A percentile compares a stretch with the other conserved stretches of the same genome.
phyloP scores from a whole-genome alignment of 2,888 invertebrate species.

The Trissolcus japonicus region DNA sequence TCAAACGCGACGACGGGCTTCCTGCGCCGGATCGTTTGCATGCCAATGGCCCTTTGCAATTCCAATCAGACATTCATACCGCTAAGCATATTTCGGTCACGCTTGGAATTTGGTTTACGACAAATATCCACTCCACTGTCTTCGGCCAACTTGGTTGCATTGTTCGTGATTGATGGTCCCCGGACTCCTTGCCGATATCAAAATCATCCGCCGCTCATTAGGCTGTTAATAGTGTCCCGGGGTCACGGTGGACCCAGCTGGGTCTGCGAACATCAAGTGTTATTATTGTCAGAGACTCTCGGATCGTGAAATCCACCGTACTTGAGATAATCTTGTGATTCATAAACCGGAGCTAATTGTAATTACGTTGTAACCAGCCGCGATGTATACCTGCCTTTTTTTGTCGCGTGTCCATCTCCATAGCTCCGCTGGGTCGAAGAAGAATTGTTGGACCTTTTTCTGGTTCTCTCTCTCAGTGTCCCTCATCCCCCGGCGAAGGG shows the following conservation, averaged over 20 bases:
- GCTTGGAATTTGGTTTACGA: slow-evolving; percentile 46
- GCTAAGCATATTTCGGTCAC: slow-evolving; percentile 53
- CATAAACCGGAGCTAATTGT: slow-evolving; percentile 50
- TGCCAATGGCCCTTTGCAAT: slow-evolving; percentile 63
- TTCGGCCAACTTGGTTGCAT: slow-evolving; percentile 1
- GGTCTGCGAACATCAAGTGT: no score
- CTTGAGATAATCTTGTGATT: slow-evolving; percentile 12
- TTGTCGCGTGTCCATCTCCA: slow-evolving; percentile 20
- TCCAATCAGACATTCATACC: slow-evolving; percentile 54
- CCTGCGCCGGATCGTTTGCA: slow-evolving; percentile 47
- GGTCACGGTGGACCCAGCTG: slow-evolving; percentile 37
- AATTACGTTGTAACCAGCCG: slow-evolving; percentile 42
- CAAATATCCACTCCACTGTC: slow-evolving; percentile 21
- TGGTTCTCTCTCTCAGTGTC: background rate
- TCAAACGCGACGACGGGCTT: slow-evolving; percentile 17
- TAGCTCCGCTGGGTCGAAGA: slow-evolving; percentile 8
- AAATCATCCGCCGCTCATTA: slow-evolving; percentile 54
- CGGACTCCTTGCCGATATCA: slow-evolving; percentile 24
- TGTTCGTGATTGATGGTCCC: slow-evolving; percentile 35
- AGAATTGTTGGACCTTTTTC: slow-evolving; percentile 36
- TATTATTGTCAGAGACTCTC: no score
- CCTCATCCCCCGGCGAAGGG: background rate
- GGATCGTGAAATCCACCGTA: slow-evolving; percentile 40
- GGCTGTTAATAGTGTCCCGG: slow-evolving; percentile 69
- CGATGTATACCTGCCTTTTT: slow-evolving; percentile 7